Evolutionary conservation across 2,113 vertebrate species (phyloP).

Genomic region (Engraulis encrasicolus): DNA sequence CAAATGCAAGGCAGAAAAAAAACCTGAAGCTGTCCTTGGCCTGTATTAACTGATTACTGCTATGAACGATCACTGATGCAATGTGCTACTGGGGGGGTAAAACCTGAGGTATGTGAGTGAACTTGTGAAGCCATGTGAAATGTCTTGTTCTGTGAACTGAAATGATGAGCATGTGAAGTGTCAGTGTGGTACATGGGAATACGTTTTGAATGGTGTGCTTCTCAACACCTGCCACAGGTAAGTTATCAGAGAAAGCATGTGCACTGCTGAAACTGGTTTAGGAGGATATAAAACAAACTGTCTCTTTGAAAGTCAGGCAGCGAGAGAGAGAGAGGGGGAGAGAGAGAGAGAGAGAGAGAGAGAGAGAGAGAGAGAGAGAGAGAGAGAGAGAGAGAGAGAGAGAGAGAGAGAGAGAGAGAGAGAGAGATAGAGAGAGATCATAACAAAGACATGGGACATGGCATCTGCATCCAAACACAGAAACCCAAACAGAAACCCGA

Average conservation of each 20-base stretch:
- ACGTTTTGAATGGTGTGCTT: background rate
- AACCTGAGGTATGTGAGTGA: too few relatives aligned
- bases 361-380: constrained; percentile 34
- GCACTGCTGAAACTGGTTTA: background rate
- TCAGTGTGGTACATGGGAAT: background rate
- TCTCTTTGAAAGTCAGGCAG: background rate
- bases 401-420: background rate
- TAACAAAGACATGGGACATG: constrained; percentile 64
- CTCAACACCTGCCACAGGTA: background rate
- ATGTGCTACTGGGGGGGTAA: too few relatives aligned
- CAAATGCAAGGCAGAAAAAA: too few relatives aligned
- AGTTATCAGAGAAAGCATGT: background rate
- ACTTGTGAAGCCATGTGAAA: too few relatives aligned
- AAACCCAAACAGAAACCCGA: constrained; percentile 58
- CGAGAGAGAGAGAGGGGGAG: background rate
- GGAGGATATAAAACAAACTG: background rate
- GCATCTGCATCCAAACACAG: constrained; percentile 53
- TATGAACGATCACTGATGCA: too few relatives aligned
- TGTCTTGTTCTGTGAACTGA: too few relatives aligned
- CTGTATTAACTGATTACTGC: too few relatives aligned
- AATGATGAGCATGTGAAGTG: background rate
- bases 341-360: constrained; percentile 32
- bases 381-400: constrained; percentile 27
- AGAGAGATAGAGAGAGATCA: constrained; percentile 42
- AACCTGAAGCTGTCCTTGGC: too few relatives aligned